Conservation (phyloP, 2,113 vertebrate species). For the Oryctolagus cuniculus region DNA sequence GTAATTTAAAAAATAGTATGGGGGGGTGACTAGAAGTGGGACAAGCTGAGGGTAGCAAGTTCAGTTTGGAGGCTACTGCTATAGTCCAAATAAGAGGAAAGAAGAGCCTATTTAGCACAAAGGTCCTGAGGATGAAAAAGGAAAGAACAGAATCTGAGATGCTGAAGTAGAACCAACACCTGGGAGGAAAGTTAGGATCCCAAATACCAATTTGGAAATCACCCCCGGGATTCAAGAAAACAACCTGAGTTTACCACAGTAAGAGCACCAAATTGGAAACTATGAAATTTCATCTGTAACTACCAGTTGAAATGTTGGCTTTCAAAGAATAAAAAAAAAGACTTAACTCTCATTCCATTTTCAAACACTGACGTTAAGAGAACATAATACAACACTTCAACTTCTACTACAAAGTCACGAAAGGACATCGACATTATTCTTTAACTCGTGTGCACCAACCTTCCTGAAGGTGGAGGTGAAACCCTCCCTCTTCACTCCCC, state of each 20-base stretch:
- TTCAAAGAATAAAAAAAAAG: background rate
- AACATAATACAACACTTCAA: background rate
- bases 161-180: background rate
- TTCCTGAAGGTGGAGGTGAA: background rate
- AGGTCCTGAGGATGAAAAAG: background rate
- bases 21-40: background rate
- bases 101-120: background rate
- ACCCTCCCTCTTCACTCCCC: background rate
- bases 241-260: background rate
- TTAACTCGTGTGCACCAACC: constrained; percentile 26
- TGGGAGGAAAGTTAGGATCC: background rate
- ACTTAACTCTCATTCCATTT: constrained; percentile 6
- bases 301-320: background rate
- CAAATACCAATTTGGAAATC: constrained; percentile 6
- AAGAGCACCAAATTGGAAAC: background rate
- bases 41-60: background rate
- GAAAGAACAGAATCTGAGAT: background rate
- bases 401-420: background rate
- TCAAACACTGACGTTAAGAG: background rate
- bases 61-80: background rate
- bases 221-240: constrained; percentile 3
- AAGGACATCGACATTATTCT: background rate
- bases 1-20: no score
- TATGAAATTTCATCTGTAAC: constrained; percentile 18
- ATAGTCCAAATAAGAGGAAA: background rate